Evolutionary conservation across 1,140 invertebrate species (phyloP), one percentile per base, ranked within the genome.

Genomic region (Drosophila tristis): DNA sequence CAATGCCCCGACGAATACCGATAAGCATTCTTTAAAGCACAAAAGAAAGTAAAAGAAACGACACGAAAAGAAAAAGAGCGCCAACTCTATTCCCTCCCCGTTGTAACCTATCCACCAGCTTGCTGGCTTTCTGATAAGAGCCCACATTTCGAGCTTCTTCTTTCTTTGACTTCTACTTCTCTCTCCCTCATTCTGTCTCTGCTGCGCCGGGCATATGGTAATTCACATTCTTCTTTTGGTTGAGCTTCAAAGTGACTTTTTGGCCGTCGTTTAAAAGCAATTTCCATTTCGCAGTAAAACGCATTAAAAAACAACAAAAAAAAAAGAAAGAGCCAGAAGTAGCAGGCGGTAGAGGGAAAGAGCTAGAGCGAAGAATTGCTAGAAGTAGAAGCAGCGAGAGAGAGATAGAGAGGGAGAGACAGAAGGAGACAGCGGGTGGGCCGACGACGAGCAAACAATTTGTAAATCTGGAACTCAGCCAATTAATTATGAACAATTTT

Each of bases 401-500:
- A 42, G n/a, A 45, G 26, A 53, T 42, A 47, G 23, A 35, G 23
- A 42, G 43, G 60, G 20, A 49, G 47, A 65, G 43, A 48, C 58
- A 56, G 20, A 20, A 51, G 59, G 48, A 4, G 53, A 43, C 61
- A 44, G 42, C 58, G 54, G 73, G 55, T 75, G 71, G 74, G 35
- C 66, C 57, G 11, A 13, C 35, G 35, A 39, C 11, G 35, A 13
- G 35, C 35, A 67, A 82, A 70, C 84, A 87, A 89, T 87, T 87
- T 89, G 81, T 75, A 87, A 89, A 89, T 89, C 84, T 84, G 84
- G 84, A 90, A 84, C 85, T 62, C 76, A 90, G 84, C 79, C 84
- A 89, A 89, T 89, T 89, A 89, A 89, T 89, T 89, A 89, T 89
- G 84, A 89, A 78, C 84, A 89, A 89, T 89, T 89, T 84, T 89